Evolutionary conservation across 2,797 vertebrate species (phyloP).

Genomic region (Hyperoplus lanceolatus): DNA sequence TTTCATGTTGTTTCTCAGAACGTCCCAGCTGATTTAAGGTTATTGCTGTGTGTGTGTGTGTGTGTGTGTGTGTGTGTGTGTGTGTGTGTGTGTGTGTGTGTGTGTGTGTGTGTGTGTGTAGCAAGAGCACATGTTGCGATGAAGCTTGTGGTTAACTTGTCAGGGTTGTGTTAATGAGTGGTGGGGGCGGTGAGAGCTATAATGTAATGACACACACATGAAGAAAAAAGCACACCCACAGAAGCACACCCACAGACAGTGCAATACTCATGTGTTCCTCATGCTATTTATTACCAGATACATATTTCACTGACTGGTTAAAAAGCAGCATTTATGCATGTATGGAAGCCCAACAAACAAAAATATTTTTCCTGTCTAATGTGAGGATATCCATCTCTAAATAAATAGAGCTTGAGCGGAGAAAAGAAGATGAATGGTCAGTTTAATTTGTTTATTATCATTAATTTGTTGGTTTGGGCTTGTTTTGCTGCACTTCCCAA

Average conservation of each 20-base stretch:
- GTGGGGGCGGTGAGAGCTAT: conserved; percentile 9
- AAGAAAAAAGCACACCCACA: conserved; percentile 16
- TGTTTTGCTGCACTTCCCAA: background rate
- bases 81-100: background rate
- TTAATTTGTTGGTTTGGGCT: background rate
- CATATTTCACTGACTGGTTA: conserved; percentile 15
- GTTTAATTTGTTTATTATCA: background rate
- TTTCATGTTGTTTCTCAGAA: background rate
- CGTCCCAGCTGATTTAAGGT: background rate
- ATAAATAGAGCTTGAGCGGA: background rate
- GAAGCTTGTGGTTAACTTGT: conserved; percentile 31
- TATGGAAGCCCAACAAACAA: background rate
- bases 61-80: background rate
- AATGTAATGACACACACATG: conserved; percentile 25
- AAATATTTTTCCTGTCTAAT: background rate
- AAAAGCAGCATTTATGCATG: background rate
- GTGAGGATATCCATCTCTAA: background rate
- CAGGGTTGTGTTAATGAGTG: conserved; percentile 36
- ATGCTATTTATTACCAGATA: background rate
- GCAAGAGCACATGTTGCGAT: conserved; percentile 29
- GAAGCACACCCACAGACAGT: conserved; percentile 15
- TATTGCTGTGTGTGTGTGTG: background rate
- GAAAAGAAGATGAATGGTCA: background rate
- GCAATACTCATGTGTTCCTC: conserved; percentile 6
- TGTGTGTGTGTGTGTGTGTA: background rate